Evolutionary conservation across 2,888 invertebrate genomes (phyloP).

Genomic region (Epinotia demarniana): DNA sequence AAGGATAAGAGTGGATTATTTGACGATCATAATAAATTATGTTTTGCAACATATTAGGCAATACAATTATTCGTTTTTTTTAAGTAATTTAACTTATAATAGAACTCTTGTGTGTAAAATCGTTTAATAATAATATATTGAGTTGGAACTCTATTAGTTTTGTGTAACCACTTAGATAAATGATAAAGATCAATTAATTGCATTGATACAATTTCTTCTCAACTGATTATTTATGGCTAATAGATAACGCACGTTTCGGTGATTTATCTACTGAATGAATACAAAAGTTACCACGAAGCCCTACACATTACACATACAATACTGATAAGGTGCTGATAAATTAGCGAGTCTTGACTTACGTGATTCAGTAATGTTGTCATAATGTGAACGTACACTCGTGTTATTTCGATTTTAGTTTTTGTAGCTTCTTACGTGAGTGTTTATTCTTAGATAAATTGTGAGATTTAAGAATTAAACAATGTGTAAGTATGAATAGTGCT

Average conservation of each 20-base stretch:
- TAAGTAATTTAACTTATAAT: no score
- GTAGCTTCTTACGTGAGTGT: background rate
- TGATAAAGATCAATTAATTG: background rate
- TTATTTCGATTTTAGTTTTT: background rate
- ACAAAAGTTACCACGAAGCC: background rate
- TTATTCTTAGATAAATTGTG: background rate
- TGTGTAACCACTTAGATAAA: background rate
- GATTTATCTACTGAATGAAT: constrained; percentile 8
- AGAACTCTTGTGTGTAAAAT: no score
- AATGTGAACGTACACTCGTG: constrained; percentile 1
- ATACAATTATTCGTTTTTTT: no score
- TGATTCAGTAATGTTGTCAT: constrained; percentile 13
- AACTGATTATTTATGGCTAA: constrained; percentile 11
- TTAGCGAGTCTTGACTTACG: background rate
- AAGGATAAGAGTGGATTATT: no score
- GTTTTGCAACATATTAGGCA: no score
- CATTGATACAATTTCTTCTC: constrained; percentile 23
- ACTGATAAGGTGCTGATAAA: constrained; percentile 36
- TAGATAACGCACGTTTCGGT: constrained; percentile 36
- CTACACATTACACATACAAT: constrained; percentile 16
- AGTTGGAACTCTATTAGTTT: no score
- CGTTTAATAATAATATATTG: no score
- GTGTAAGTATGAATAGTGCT: constrained; percentile 46
- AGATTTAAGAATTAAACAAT: constrained; percentile 12
- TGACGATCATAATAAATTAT: no score